Evolutionary conservation across 2,888 invertebrate species (phyloP).

Genomic region (Clostera curtula): DNA sequence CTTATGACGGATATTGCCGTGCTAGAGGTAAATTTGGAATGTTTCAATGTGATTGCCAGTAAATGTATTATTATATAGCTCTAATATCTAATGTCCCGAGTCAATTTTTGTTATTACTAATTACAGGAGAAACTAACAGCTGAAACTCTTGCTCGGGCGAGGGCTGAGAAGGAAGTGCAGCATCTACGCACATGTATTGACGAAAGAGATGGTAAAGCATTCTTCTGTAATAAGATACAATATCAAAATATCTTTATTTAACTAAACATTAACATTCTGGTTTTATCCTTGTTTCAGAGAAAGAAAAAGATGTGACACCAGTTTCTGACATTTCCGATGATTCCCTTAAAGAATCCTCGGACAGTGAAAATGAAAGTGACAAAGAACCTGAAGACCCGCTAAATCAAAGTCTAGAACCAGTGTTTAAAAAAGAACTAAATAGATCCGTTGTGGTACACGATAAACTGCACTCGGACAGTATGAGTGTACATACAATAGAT

Average conservation of each 20-base stretch:
- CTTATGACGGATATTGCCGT: slow-evolving; percentile 42
- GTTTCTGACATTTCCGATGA: too few species aligned
- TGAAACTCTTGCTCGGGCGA: slow-evolving; percentile 37
- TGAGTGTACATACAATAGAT: slow-evolving; percentile 16
- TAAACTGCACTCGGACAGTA: slow-evolving; percentile 12
- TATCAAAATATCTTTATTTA: too few species aligned
- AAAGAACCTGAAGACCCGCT: slow-evolving; percentile 33
- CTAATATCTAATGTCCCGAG: slow-evolving; percentile 1
- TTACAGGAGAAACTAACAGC: slow-evolving; percentile 43
- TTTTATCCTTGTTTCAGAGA: slow-evolving; percentile 35
- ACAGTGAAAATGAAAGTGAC: slow-evolving; percentile 38
- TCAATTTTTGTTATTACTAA: neutral
- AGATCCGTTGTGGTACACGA: slow-evolving; percentile 25
- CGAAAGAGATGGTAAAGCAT: slow-evolving; percentile 52
- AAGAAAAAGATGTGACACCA: too few species aligned
- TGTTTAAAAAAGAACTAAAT: slow-evolving; percentile 44
- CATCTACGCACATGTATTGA: slow-evolving; percentile 49
- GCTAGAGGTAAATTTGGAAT: slow-evolving; percentile 36
- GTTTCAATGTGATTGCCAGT: too few species aligned
- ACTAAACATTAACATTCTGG: too few species aligned
- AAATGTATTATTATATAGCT: slow-evolving; percentile 1
- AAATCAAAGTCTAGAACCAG: slow-evolving; percentile 55
- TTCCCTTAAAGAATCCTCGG: slow-evolving; percentile 31
- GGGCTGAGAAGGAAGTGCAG: slow-evolving; percentile 46
- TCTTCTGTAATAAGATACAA: slow-evolving; percentile 3